Base-by-base conservation (phyloP, 2,113 vertebrate genomes). In the Pristiophorus japonicus region DNA sequence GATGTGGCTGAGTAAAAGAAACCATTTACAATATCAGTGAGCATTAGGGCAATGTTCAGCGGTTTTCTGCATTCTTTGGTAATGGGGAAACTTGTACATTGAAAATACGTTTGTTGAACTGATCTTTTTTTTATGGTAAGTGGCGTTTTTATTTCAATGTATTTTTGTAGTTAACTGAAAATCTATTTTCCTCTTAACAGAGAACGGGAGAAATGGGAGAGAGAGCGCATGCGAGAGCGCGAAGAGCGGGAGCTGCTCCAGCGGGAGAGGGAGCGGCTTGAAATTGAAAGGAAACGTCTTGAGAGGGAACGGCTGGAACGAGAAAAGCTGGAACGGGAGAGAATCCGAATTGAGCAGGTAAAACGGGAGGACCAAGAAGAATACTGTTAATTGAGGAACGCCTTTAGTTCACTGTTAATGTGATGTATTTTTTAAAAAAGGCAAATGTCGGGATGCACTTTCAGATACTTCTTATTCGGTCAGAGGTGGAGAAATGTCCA, bases 251-350 rank as follows among this genome's bases (percentile, higher is more conserved):
- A 98, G 55, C 97, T 98, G 93, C 96, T 99, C 16, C 96, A 99
- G 96, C 97, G 98, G 4, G 99, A 99, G 96, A 97, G 99, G 5
- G 97, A 98, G 11, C 98, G 98, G 95, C 98, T 99, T 1, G 98
- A 99, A 96, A 97, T 98, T 96, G 99, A 99, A 96, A 98, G 98
- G 91, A 98, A 99, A 96, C 98, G 98, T 0, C 97, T 99, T 4
- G 98, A 99, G 65, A 97, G 98, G 0, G 99, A 99, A 95, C 98
- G 99, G 0, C 96, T 98, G 97, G 99, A 99, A 97, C 98, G 99
- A 0, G 99, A 99, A 96, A 98, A 98, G 73, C 66, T 99, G 96
- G 99, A 99, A 96, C 98, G 99, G 0, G 99, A 99, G 95, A 97
- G 99, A 55, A 97, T 99, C 96, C 98, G 98, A 0, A 98, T 99